These are phyloP conservation scores for Plestiodon gilberti DNA, from an alignment of 2,113 vertebrate genomes.

Conservation along the genomic window DNA sequence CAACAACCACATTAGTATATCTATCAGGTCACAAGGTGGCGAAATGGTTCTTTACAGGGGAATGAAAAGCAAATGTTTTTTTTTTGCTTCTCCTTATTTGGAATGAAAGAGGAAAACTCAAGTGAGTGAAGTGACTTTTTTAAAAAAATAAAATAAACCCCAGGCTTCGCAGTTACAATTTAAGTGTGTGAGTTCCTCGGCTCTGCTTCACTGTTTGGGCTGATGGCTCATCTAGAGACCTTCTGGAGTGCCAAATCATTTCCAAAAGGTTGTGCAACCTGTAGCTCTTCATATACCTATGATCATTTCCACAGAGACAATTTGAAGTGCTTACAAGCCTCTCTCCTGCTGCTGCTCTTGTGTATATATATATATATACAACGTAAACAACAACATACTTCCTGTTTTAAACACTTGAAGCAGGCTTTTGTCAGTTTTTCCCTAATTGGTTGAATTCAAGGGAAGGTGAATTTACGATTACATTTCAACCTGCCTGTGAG, in stretches of 20 bases:
- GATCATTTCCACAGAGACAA: background rate
- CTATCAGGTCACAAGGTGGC: constrained; percentile 60
- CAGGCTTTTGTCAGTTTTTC: background rate
- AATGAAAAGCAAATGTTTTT: background rate
- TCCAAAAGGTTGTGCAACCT: too few species aligned
- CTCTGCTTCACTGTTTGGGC: too few species aligned
- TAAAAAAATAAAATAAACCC: too few species aligned
- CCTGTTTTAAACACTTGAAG: background rate
- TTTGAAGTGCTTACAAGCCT: background rate
- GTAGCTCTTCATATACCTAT: background rate
- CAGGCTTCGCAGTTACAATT: background rate
- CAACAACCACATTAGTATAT: too few species aligned
- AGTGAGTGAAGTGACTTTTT: background rate
- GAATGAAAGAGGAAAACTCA: background rate
- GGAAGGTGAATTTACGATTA: background rate
- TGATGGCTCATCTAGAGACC: background rate
- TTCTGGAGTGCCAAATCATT: background rate
- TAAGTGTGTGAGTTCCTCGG: background rate
- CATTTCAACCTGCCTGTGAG: background rate
- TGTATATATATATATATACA: background rate
- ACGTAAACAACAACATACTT: background rate
- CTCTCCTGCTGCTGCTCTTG: background rate
- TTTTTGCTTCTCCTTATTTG: background rate
- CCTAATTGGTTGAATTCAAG: background rate
- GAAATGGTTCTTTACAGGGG: constrained; percentile 17